Evolutionary conservation across 1,140 invertebrate genomes (phyloP).

Genomic region (Euglossa dilemma): DNA sequence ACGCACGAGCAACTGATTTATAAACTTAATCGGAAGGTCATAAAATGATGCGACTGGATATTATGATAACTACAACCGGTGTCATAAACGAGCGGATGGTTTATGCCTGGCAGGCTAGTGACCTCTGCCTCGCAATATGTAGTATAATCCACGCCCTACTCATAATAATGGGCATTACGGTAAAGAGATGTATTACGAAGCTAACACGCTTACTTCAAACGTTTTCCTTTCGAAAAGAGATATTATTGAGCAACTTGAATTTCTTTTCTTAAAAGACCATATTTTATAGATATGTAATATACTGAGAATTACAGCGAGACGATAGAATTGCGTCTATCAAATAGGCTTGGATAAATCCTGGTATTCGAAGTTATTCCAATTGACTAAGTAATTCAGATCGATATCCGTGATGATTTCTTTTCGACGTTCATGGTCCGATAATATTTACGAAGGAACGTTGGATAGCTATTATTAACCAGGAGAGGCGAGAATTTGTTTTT

Average conservation of each 20-base stretch:
- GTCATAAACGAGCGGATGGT: constrained; percentile 43
- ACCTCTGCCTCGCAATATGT: constrained; percentile 58
- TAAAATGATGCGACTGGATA: not conserved
- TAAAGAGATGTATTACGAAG: constrained; percentile 45
- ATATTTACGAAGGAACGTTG: constrained; percentile 17
- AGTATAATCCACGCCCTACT: constrained; percentile 55
- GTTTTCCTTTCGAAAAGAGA: not conserved
- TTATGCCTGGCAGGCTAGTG: constrained; percentile 46
- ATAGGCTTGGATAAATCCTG: no score
- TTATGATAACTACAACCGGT: constrained; percentile 24
- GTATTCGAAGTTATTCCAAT: no score
- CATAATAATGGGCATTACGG: constrained; percentile 56
- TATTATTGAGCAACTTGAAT: not conserved
- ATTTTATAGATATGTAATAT: not conserved
- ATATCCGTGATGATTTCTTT: not conserved
- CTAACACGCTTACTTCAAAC: not conserved
- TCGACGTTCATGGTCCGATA: no score
- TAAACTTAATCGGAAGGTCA: not conserved
- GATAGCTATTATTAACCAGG: not conserved
- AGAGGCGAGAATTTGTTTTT: not conserved
- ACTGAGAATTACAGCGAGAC: no score
- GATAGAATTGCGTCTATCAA: no score
- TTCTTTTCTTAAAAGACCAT: constrained; percentile 14
- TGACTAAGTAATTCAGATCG: not conserved
- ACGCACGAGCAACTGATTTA: not conserved